Conservation (phyloP, 2,888 invertebrate genomes). For the Acanthosepion pharaonis region DNA sequence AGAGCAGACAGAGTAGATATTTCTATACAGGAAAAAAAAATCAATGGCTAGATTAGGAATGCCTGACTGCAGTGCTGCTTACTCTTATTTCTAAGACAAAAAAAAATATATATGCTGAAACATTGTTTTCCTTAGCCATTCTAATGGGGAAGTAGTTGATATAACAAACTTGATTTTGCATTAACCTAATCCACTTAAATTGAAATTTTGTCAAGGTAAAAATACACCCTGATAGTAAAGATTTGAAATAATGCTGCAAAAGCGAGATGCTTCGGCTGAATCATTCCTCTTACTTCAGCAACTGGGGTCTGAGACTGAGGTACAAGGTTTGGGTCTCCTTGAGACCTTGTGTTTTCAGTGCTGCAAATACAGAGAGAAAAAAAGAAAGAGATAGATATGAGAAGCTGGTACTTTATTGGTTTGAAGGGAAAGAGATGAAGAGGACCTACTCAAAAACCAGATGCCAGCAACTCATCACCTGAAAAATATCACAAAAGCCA, state of each 20-base stretch:
- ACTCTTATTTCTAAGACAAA: not conserved
- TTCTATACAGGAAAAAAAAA: too few relatives aligned
- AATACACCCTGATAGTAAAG: slow-evolving; percentile 25
- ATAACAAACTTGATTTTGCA: not conserved
- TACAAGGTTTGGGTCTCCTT: slow-evolving; percentile 48
- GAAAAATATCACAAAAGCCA: slow-evolving; percentile 45
- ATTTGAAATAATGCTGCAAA: slow-evolving; percentile 44
- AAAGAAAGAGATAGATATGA: slow-evolving; percentile 49
- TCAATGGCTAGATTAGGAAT: not conserved
- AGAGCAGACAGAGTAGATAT: too few relatives aligned
- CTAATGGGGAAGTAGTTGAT: not conserved
- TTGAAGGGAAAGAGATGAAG: slow-evolving; percentile 41
- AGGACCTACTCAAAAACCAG: slow-evolving; percentile 43
- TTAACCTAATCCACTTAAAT: slow-evolving; percentile 3
- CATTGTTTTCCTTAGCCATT: not conserved
- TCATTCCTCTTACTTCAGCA: slow-evolving; percentile 47
- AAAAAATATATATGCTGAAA: not conserved
- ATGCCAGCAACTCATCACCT: slow-evolving; percentile 46
- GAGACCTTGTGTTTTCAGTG: slow-evolving; percentile 49
- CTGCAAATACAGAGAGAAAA: slow-evolving; percentile 54
- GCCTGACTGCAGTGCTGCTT: not conserved
- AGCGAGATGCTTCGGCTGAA: slow-evolving; percentile 44
- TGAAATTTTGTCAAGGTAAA: not conserved
- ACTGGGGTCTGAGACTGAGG: slow-evolving; percentile 48
- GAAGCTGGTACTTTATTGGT: slow-evolving; percentile 44